Evolutionary conservation across 2,113 vertebrate species (phyloP).

Genomic region (Procavia capensis): DNA sequence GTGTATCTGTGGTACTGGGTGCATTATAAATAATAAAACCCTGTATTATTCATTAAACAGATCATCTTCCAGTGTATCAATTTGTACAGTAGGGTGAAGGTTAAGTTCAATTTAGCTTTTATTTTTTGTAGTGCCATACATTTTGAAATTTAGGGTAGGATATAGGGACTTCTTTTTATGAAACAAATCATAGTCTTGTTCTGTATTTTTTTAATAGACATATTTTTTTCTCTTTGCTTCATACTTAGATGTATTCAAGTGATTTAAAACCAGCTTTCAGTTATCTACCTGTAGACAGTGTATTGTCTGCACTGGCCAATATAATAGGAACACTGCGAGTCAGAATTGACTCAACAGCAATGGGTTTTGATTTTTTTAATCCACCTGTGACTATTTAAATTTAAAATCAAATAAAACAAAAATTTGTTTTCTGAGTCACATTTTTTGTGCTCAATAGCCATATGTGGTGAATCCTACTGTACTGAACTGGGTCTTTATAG

Average conservation of each 20-base stretch:
- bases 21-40: not conserved
- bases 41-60: not conserved
- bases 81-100: not conserved
- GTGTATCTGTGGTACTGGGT: not conserved
- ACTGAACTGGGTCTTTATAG: fast-evolving
- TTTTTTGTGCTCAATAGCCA: not conserved
- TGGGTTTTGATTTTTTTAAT: too few species aligned
- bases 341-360: too few species aligned
- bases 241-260: not conserved
- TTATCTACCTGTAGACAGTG: not conserved
- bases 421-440: not conserved
- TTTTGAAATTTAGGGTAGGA: not conserved
- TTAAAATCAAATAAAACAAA: not conserved
- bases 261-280: not conserved
- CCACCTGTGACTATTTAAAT: not conserved
- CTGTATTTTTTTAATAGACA: not conserved
- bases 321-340: too few species aligned
- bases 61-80: not conserved
- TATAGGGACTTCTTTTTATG: not conserved
- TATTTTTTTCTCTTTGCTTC: not conserved
- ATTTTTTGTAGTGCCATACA: not conserved
- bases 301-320: fast-evolving
- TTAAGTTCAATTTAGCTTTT: not conserved
- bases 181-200: not conserved
- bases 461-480: not conserved